These are phyloP conservation scores for Palythoa heliodiscus DNA, from an alignment of 92 coral and sea anemone genomes.

Conservation along the genomic window DNA sequence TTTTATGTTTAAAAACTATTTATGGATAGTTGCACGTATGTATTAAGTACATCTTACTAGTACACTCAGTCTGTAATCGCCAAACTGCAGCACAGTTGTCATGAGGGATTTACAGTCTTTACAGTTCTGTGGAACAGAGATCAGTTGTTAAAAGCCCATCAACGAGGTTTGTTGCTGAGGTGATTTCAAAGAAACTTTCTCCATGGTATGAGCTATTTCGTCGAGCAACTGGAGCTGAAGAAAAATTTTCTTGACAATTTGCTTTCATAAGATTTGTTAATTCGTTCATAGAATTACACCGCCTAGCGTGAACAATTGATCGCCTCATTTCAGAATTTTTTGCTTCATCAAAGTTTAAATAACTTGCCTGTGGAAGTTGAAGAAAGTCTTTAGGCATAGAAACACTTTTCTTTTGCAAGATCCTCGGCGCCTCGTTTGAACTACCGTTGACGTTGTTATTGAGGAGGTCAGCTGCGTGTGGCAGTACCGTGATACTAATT, in stretches of 20 bases:
- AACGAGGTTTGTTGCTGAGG: neutral
- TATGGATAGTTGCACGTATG: too few species aligned
- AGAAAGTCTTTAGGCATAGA: neutral
- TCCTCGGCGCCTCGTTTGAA: neutral
- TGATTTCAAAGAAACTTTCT: neutral
- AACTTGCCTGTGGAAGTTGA: neutral
- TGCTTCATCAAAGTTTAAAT: neutral
- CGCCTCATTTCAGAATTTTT: neutral
- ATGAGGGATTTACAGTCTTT: neutral
- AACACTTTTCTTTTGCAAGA: neutral
- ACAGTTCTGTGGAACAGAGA: conserved; percentile 21
- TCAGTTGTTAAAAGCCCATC: conserved; percentile 15
- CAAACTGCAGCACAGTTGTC: neutral
- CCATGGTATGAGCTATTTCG: neutral
- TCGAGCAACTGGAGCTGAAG: neutral
- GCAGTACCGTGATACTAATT: neutral
- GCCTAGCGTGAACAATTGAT: neutral
- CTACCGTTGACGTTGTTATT: neutral
- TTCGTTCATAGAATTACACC: neutral
- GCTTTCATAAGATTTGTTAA: neutral
- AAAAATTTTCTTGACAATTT: neutral
- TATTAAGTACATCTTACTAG: too few species aligned
- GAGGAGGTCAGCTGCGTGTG: neutral
- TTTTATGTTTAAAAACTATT: too few species aligned
- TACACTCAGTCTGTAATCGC: too few species aligned